phyloP scores from a whole-genome alignment of 2,113 vertebrate species.

The Bolborhynchus lineola region DNA sequence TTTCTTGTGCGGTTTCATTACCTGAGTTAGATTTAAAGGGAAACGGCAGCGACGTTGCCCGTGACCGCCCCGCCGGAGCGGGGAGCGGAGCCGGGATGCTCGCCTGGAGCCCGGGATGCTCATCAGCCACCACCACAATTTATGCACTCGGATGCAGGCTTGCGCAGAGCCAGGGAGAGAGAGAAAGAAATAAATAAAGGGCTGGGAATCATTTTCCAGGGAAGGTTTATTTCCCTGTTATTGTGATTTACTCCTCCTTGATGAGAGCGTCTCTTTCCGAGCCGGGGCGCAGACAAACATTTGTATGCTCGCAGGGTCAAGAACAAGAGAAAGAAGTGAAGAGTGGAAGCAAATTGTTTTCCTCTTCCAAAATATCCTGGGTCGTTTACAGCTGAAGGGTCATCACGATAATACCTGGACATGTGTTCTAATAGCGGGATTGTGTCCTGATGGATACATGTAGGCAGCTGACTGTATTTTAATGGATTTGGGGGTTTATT shows the following conservation, averaged over 20 bases:
- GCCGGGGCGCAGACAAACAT: not conserved
- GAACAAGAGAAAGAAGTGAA: slow-evolving; percentile 16
- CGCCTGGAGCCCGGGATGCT: not conserved
- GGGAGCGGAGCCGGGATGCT: not conserved
- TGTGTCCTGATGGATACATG: not conserved
- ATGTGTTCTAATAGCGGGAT: fast-evolving
- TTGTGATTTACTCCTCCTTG: slow-evolving; percentile 61
- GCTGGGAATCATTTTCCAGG: not conserved
- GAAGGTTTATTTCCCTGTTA: slow-evolving; percentile 62
- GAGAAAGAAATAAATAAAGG: not conserved
- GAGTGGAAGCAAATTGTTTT: slow-evolving; percentile 1
- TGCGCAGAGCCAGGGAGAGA: not conserved
- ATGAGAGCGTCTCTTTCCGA: not conserved
- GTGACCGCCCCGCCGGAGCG: not conserved
- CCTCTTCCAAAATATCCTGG: not conserved
- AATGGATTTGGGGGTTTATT: fast-evolving
- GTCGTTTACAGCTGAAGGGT: not conserved
- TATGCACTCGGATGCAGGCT: not conserved
- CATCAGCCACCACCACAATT: not conserved
- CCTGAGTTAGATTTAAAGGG: slow-evolving; percentile 64
- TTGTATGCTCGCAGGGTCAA: not conserved
- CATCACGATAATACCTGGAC: fast-evolving
- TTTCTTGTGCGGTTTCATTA: slow-evolving; percentile 62
- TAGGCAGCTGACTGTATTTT: fast-evolving
- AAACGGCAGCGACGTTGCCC: not conserved